Base-by-base conservation (phyloP, 23 tunicate species). In the Trididemnum miniatum region DNA sequence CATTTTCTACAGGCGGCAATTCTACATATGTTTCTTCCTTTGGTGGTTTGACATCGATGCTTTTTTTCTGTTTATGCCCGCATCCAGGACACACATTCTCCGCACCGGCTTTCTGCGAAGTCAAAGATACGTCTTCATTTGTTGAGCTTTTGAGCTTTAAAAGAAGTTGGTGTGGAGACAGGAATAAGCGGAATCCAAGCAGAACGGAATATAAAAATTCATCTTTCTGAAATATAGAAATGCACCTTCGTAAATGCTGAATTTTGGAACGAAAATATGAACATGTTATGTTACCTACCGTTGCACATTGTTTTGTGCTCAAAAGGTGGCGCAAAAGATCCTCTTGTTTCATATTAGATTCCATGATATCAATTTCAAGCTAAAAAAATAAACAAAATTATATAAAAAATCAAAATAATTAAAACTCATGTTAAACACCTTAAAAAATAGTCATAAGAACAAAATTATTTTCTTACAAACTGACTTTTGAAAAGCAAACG, bases 261-360 rank as follows among this genome's bases (percentile, higher is more conserved):
- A 7, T 7, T 44, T 44, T 44, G 9, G 54, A 44, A 44, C 54
- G 9, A 15, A 44, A 44, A 44, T 44, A 7, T 63, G 22, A 15
- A 44, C 54, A 44, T 44, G 12, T 9, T 44, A 9, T 15, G 54
- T 12, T 20, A 73, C 79, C 29, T 39, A 73, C 79, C 29, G 57
- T 29, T 20, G 79, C 57, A 26, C 59, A 38, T 2, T 38, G 9
- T 73, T 73, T 39, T 73, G 57, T 36, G 63, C 35, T 71, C 90
- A 85, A 78, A 20, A 91, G 87, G 30, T 91, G 90, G 80, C 90
- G 97, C 90, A 91, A 82, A 80, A 91, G 97, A 67, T 81, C 87
- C 77, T 91, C 97, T 76, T 85, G 85, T n/a, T 84, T 35, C 32
- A 84, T 28, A n/a, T 49, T 85, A 36, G 81, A 67, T 35, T 87